Evolutionary conservation across 2,888 invertebrate species (phyloP).

Genomic region (Clitarchus hookeri): DNA sequence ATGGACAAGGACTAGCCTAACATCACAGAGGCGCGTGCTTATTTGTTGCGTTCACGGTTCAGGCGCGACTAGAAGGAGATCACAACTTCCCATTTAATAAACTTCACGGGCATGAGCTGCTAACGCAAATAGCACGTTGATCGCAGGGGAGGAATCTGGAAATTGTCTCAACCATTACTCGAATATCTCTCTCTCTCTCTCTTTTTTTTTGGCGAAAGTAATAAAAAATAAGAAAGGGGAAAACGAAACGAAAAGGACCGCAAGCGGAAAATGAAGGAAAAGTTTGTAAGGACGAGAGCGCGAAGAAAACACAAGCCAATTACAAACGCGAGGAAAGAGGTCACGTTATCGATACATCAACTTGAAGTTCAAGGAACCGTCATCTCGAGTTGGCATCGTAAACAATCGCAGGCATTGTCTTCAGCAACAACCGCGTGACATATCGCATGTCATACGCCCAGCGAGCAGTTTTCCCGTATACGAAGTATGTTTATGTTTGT

Average conservation of each 20-base stretch:
- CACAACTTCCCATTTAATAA: neutral
- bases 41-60: too few relatives aligned
- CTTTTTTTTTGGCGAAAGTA: neutral
- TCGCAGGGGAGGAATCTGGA: neutral
- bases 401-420: neutral
- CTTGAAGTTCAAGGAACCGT: neutral
- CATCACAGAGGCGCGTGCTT: too few relatives aligned
- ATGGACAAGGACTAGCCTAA: too few relatives aligned
- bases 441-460: too few relatives aligned
- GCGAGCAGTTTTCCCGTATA: too few relatives aligned
- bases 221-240: neutral
- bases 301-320: neutral
- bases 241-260: too few relatives aligned
- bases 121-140: too few relatives aligned
- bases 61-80: too few relatives aligned
- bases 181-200: neutral
- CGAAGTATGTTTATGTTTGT: too few relatives aligned
- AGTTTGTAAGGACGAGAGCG: neutral
- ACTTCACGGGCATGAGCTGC: neutral
- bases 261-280: neutral
- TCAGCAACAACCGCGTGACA: too few relatives aligned
- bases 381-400: neutral
- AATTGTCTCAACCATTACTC: constrained; percentile 1
- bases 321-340: neutral
- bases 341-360: neutral